phyloP scores from a whole-genome alignment of 2,888 invertebrate species.

The Liposcelis brunnea region DNA sequence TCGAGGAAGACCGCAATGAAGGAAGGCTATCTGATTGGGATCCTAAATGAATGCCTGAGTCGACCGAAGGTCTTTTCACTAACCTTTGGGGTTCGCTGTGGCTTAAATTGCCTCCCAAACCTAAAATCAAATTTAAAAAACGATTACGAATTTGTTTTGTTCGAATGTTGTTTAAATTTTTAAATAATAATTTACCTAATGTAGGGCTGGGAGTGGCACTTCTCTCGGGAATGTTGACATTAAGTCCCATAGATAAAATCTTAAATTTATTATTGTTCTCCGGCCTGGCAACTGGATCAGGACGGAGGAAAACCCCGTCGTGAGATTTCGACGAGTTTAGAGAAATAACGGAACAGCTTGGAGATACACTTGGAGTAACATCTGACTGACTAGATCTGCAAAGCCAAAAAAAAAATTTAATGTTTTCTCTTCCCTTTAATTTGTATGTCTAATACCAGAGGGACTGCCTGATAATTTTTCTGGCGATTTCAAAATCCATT shows the following conservation, averaged over 20 bases:
- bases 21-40: conserved; percentile 24
- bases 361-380: conserved; percentile 25
- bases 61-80: conserved; percentile 57
- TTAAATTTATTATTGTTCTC: conserved; percentile 26
- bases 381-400: conserved; percentile 21
- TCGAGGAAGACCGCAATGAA: conserved; percentile 21
- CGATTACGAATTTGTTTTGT: too few species aligned
- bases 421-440: too few species aligned
- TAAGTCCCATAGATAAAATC: conserved; percentile 29
- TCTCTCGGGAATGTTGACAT: conserved; percentile 22
- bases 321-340: conserved; percentile 23
- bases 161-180: too few species aligned
- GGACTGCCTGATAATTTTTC: too few species aligned
- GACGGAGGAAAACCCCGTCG: conserved; percentile 54
- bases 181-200: conserved; percentile 18
- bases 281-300: conserved; percentile 36
- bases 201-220: conserved; percentile 13
- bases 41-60: conserved; percentile 61
- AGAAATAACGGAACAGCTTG: conserved; percentile 27
- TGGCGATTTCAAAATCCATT: too few species aligned
- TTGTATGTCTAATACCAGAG: too few species aligned
- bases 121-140: neutral
- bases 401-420: neutral
- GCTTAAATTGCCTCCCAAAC: neutral
- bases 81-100: conserved; percentile 24